A percentile compares a stretch with the other conserved stretches of the same genome.
Evolutionary conservation across 1,140 invertebrate genomes (phyloP).

Genomic region (Drosophila mayri): DNA sequence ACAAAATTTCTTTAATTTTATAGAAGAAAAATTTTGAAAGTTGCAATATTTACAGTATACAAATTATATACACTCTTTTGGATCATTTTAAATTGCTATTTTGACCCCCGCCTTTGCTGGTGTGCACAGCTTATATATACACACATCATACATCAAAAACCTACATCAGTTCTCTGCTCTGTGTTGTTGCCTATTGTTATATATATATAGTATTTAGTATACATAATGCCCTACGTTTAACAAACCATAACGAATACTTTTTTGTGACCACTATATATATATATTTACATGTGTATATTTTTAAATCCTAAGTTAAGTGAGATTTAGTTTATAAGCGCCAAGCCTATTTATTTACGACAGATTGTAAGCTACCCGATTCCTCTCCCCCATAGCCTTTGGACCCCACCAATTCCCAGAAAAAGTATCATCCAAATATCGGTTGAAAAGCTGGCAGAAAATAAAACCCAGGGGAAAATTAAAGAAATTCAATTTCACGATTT

Average conservation of each 20-base stretch:
- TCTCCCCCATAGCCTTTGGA: neutral
- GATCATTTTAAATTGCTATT: neutral
- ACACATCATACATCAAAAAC: constrained; percentile 33
- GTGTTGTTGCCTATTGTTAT: constrained; percentile 82
- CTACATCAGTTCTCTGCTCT: constrained; percentile 65
- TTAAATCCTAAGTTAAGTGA: constrained; percentile 38
- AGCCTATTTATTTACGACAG: constrained; percentile 47
- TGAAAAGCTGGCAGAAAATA: neutral
- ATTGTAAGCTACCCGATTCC: constrained; percentile 13
- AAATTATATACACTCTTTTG: neutral
- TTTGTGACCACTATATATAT: constrained; percentile 43
- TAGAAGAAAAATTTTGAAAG: neutral
- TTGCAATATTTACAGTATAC: neutral
- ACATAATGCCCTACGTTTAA: constrained; percentile 15
- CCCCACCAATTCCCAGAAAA: constrained; percentile 3
- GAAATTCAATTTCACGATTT: neutral
- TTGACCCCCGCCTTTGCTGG: constrained; percentile 42
- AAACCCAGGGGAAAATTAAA: neutral
- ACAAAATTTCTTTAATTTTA: no score
- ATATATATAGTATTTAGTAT: constrained; percentile 53
- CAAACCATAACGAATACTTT: constrained; percentile 28
- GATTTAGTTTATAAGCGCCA: constrained; percentile 43
- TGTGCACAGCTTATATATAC: constrained; percentile 30
- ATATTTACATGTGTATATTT: constrained; percentile 40
- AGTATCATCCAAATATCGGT: constrained; percentile 4